phyloP scores from a whole-genome alignment of 2,888 invertebrate genomes.

The Fragum fragum region DNA sequence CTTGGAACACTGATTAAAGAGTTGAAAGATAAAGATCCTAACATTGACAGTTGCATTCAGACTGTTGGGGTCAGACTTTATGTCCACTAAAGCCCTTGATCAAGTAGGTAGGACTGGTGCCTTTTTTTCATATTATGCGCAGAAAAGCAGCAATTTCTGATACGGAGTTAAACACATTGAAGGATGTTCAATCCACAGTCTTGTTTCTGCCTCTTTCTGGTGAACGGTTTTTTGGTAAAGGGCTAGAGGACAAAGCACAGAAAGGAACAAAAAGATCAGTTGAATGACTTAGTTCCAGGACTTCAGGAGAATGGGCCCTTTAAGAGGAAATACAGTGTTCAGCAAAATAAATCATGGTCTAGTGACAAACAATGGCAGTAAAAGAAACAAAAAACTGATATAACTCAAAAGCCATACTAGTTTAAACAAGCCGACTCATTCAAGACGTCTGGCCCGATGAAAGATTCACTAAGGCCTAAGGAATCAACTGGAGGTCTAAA shows the following conservation, averaged over 20 bases:
- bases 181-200: no score
- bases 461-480: background rate
- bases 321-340: background rate
- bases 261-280: constrained; percentile 22
- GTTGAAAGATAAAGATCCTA: background rate
- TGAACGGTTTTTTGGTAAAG: constrained; percentile 24
- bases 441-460: no score
- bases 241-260: constrained; percentile 4
- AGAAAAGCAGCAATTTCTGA: constrained; percentile 20
- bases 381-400: background rate
- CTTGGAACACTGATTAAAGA: background rate
- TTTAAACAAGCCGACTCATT: no score
- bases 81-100: constrained; percentile 13
- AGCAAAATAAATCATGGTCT: no score
- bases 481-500: background rate
- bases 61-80: constrained; percentile 25
- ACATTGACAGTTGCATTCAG: constrained; percentile 6
- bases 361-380: background rate
- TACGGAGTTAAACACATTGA: background rate
- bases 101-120: constrained; percentile 32
- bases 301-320: background rate
- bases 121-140: constrained; percentile 20
- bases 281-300: constrained; percentile 23
- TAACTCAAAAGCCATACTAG: no score
- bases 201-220: background rate